Evolutionary conservation across 53 echinoderm and acorn worm genomes (phyloP).

Genomic region (Echinarachnius parma): DNA sequence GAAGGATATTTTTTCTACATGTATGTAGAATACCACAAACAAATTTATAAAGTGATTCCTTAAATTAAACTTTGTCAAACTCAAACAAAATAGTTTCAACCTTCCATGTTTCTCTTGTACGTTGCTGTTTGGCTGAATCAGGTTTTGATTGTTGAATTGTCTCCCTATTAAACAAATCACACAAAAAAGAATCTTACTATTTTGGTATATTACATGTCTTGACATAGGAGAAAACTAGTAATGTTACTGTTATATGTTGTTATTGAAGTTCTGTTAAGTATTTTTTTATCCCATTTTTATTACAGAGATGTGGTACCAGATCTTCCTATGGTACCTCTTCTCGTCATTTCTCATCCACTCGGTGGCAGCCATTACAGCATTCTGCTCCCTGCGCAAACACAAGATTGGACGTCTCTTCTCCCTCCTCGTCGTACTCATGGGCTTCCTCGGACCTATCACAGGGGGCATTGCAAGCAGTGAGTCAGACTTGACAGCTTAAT

Average conservation of each 20-base stretch:
- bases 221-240: not conserved
- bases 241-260: not conserved
- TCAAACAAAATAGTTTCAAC: too few relatives aligned
- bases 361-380: conserved; percentile 63
- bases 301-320: conserved; percentile 94
- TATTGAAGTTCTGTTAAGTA: not conserved
- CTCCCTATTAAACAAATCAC: too few relatives aligned
- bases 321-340: conserved; percentile 95
- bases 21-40: too few relatives aligned
- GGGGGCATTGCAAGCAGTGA: conserved; percentile 89
- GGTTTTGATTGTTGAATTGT: too few relatives aligned
- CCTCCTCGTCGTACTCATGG: conserved; percentile 78
- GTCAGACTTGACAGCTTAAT: too few relatives aligned
- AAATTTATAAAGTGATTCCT: too few relatives aligned
- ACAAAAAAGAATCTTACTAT: too few relatives aligned
- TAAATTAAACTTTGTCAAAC: too few relatives aligned
- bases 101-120: too few relatives aligned
- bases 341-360: conserved; percentile 89
- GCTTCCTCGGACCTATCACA: conserved; percentile 92
- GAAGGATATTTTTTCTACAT: too few relatives aligned
- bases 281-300: not conserved
- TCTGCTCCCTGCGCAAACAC: conserved; percentile 78
- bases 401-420: conserved; percentile 85
- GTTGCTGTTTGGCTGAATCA: too few relatives aligned
- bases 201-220: not conserved